Conservation (phyloP, 2,113 vertebrate genomes). For the Numida meleagris region DNA sequence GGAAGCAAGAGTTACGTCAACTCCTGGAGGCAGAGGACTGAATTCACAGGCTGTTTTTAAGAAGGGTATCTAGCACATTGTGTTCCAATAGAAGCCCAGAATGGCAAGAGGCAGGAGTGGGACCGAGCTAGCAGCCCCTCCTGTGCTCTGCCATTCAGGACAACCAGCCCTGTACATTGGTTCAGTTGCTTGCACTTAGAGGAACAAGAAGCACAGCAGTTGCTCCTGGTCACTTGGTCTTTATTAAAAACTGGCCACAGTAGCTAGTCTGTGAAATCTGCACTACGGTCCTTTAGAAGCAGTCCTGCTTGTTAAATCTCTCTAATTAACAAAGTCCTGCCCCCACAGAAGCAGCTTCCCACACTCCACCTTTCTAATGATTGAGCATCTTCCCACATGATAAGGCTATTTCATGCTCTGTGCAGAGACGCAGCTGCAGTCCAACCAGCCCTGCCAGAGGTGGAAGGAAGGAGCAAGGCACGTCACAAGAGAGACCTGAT, state of each 20-base stretch:
- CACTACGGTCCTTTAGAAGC: background rate
- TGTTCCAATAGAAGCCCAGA: background rate
- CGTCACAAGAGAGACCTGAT: background rate
- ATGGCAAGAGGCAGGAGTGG: background rate
- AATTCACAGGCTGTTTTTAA: background rate
- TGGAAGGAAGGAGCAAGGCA: background rate
- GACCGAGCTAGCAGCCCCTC: background rate
- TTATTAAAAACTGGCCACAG: background rate
- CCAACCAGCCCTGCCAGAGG: accelerated
- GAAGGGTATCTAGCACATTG: background rate
- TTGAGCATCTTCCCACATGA: background rate
- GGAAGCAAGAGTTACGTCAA: background rate
- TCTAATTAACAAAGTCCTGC: background rate
- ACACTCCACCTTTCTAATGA: background rate
- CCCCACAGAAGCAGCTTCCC: background rate
- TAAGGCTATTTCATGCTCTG: background rate
- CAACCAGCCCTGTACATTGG: background rate
- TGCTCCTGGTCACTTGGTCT: background rate
- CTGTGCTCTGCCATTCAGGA: background rate
- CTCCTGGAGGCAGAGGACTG: accelerated
- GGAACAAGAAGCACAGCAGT: accelerated
- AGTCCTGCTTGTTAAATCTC: background rate
- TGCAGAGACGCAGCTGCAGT: background rate
- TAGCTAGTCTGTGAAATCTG: background rate
- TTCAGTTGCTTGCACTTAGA: background rate